Conservation (phyloP, 2,888 invertebrate genomes). For the Cordilura impudica region DNA sequence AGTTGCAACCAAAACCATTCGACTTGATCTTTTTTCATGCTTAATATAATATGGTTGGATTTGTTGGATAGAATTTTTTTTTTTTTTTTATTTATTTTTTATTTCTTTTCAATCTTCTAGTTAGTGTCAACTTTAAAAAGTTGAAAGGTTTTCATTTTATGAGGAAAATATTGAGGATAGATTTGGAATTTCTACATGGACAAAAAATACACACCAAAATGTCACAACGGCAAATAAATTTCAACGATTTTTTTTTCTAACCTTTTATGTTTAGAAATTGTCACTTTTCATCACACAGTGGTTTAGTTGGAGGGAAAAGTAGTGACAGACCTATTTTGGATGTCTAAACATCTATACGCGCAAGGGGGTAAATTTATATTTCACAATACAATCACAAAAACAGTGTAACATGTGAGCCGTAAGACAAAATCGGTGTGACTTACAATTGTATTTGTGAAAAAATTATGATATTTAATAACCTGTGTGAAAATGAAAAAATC, state of each 20-base stretch:
- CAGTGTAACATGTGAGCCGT: too few species aligned
- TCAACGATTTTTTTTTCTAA: background rate
- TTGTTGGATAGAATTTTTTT: background rate
- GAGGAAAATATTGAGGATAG: slow-evolving; percentile 36
- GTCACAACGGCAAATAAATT: slow-evolving; percentile 1
- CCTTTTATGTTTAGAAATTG: background rate
- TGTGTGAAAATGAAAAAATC: too few species aligned
- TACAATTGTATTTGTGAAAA: too few species aligned
- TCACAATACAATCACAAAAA: too few species aligned
- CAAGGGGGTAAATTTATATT: too few species aligned
- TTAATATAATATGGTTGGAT: background rate
- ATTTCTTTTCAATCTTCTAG: slow-evolving; percentile 39
- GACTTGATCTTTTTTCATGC: slow-evolving; percentile 35
- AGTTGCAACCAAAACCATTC: slow-evolving; percentile 33
- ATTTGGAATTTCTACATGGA: background rate
- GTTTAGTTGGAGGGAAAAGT: too few species aligned
- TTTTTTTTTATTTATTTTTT: background rate
- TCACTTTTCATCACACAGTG: background rate
- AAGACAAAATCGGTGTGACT: too few species aligned
- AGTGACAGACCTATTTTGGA: too few species aligned
- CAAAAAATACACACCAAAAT: background rate
- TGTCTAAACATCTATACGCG: too few species aligned
- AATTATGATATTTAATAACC: too few species aligned
- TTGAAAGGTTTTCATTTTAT: slow-evolving; percentile 36
- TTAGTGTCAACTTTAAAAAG: slow-evolving; percentile 46